These are phyloP conservation scores for Spodoptera litura DNA, from an alignment of 1,140 invertebrate genomes.

Conservation along the genomic window DNA sequence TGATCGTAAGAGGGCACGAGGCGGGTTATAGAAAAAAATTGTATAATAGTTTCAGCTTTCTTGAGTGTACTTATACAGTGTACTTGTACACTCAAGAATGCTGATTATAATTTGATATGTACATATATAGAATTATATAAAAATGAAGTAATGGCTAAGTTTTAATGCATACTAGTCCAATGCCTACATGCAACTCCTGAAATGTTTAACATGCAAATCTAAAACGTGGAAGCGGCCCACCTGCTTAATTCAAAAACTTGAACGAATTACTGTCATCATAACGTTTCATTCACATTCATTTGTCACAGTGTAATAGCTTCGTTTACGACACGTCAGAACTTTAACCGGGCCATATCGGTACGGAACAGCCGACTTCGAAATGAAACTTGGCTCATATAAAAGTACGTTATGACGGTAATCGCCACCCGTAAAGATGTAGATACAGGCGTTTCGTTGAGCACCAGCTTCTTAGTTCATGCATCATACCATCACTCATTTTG, in stretches of 20 bases:
- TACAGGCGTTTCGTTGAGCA: slow-evolving; percentile 14
- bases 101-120: too few species aligned
- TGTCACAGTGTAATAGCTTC: slow-evolving; percentile 23
- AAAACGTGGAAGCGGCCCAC: neutral
- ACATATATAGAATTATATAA: too few species aligned
- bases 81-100: too few species aligned
- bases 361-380: slow-evolving; percentile 33
- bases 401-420: slow-evolving; percentile 39
- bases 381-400: slow-evolving; percentile 47
- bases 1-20: too few species aligned
- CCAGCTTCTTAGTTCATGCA: slow-evolving; percentile 18
- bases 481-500: neutral
- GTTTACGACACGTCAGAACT: slow-evolving; percentile 46
- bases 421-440: slow-evolving; percentile 18
- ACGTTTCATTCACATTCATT: slow-evolving; percentile 42
- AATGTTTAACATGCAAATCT: neutral
- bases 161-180: too few species aligned
- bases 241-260: slow-evolving; percentile 1
- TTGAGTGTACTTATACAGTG: too few species aligned
- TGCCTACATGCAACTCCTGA: too few species aligned
- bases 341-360: slow-evolving; percentile 37
- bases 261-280: slow-evolving; percentile 36
- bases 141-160: too few species aligned
- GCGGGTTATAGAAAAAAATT: too few species aligned
- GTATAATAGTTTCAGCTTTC: too few species aligned